These are phyloP conservation scores for Tetramorium parvispinum DNA, from an alignment of 1,140 invertebrate genomes.

Conservation along the genomic window DNA sequence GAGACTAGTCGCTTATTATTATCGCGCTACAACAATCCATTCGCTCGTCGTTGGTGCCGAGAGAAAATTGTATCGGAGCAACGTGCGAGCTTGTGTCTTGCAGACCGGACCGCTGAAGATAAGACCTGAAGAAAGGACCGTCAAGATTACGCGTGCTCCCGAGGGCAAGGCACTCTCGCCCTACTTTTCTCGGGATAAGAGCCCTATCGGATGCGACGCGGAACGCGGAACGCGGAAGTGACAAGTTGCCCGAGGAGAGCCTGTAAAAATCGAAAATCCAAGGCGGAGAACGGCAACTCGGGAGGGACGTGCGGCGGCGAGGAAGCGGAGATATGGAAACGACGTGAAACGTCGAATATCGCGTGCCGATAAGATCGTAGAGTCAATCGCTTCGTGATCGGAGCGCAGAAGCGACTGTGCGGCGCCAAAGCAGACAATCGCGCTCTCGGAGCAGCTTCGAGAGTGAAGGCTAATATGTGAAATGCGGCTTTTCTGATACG, in stretches of 20 bases:
- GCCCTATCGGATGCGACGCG: neutral
- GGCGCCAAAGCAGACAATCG: neutral
- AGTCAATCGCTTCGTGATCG: neutral
- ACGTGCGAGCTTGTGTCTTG: neutral
- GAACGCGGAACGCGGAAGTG: neutral
- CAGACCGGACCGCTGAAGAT: neutral
- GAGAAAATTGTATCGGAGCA: neutral
- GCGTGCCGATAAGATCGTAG: slow-evolving; percentile 28
- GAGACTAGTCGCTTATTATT: neutral
- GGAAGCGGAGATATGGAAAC: slow-evolving; percentile 11
- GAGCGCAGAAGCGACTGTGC: neutral
- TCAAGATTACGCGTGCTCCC: neutral
- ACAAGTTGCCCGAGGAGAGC: neutral
- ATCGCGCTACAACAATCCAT: neutral
- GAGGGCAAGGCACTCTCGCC: neutral
- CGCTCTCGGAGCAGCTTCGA: neutral
- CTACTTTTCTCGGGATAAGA: neutral
- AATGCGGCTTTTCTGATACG: neutral
- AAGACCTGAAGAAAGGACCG: neutral
- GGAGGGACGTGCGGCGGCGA: neutral
- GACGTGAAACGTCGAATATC: slow-evolving; percentile 8
- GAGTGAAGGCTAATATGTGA: neutral
- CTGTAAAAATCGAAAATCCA: neutral
- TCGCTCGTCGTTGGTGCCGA: neutral
- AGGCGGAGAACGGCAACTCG: neutral